These are phyloP conservation scores for Dicrurus megarhynchus DNA, from an alignment of 2,113 vertebrate genomes.

Conservation along the genomic window DNA sequence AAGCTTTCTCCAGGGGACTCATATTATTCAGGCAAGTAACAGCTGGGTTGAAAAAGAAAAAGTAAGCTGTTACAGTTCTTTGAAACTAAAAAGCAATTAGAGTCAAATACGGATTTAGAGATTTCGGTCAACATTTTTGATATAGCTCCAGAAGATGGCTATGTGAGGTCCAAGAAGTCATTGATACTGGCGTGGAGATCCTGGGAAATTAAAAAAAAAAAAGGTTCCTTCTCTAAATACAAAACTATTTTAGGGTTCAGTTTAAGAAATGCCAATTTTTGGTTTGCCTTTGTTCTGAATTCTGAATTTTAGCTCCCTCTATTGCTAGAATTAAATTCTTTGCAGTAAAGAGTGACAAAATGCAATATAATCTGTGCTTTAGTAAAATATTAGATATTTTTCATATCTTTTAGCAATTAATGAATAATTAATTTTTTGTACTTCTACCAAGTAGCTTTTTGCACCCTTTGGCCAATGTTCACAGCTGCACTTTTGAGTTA, in stretches of 20 bases:
- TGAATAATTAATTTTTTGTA: not conserved
- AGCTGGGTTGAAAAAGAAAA: not conserved
- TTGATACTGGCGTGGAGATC: not conserved
- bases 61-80: not conserved
- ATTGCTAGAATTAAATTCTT: not conserved
- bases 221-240: not conserved
- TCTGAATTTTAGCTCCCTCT: not conserved
- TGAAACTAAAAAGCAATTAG: not conserved
- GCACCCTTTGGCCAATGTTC: not conserved
- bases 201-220: not conserved
- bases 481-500: not conserved
- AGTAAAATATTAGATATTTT: not conserved
- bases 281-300: not conserved
- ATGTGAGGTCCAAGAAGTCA: not conserved
- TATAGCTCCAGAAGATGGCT: not conserved
- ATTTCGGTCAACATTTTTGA: not conserved
- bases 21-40: not conserved
- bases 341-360: not conserved
- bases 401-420: not conserved
- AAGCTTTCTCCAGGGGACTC: not conserved
- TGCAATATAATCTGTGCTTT: not conserved
- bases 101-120: not conserved
- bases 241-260: not conserved
- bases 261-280: not conserved
- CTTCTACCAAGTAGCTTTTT: not conserved